These are phyloP conservation scores for Polydrusus cervinus DNA, from an alignment of 2,888 invertebrate species.

Conservation along the genomic window DNA sequence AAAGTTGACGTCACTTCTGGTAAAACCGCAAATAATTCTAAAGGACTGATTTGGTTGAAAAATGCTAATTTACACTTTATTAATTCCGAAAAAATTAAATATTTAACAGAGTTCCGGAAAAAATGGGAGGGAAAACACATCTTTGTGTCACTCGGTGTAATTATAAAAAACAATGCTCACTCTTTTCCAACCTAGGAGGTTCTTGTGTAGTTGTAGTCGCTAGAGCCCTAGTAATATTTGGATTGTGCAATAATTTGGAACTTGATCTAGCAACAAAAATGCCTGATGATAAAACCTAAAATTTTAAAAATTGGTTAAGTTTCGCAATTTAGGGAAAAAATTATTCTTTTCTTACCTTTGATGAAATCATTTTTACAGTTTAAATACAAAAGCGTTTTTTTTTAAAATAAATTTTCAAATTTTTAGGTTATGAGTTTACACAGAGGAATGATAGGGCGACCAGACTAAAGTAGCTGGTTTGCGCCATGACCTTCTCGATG, in stretches of 20 bases:
- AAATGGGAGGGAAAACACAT: too few relatives aligned
- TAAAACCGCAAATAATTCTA: too few relatives aligned
- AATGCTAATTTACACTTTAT: too few relatives aligned
- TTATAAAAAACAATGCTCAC: constrained; percentile 58
- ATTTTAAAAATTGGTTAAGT: neutral
- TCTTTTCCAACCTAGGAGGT: constrained; percentile 68
- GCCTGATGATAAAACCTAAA: constrained; percentile 5
- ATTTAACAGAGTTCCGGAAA: too few relatives aligned
- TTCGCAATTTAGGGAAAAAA: neutral
- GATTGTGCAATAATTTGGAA: neutral
- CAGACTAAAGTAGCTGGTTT: too few relatives aligned
- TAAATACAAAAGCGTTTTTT: neutral
- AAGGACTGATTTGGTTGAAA: too few relatives aligned
- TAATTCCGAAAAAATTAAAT: too few relatives aligned
- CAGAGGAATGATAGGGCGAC: too few relatives aligned
- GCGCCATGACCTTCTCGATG: too few relatives aligned
- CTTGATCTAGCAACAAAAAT: neutral
- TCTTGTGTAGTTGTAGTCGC: constrained; percentile 57
- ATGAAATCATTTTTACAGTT: constrained; percentile 17
- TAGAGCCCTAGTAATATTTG: neutral
- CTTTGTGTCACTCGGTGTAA: too few relatives aligned
- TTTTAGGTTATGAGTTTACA: neutral
- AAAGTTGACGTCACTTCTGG: too few relatives aligned
- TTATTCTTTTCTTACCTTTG: neutral
- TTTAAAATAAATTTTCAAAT: neutral